These are phyloP conservation scores for Cairina moschata DNA, from an alignment of 2,113 vertebrate genomes.

Conservation along the genomic window DNA sequence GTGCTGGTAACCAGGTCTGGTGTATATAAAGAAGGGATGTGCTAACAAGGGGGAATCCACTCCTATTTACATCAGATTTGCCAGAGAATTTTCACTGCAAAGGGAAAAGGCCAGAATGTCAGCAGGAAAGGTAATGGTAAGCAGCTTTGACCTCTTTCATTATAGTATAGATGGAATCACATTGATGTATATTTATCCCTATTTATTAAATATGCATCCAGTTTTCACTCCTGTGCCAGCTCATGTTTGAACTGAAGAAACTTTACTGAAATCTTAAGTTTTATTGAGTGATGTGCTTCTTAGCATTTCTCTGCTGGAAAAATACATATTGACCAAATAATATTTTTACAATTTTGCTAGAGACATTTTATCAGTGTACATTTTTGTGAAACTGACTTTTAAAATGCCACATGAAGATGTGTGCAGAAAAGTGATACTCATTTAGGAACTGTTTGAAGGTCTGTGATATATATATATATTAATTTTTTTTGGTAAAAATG, in stretches of 20 bases:
- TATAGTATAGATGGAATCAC: not conserved
- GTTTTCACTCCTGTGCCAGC: not conserved
- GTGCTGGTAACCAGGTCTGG: not conserved
- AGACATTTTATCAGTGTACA: not conserved
- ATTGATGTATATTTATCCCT: not conserved
- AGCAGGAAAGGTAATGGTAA: not conserved
- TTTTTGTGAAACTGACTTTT: not conserved
- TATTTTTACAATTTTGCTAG: not conserved
- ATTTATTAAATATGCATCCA: not conserved
- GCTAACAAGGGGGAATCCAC: not conserved
- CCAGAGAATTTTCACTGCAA: not conserved
- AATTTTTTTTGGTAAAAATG: not conserved
- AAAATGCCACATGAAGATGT: not conserved
- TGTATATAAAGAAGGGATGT: not conserved
- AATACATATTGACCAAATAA: not conserved
- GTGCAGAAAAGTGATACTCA: not conserved
- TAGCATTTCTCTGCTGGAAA: not conserved
- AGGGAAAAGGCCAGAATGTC: not conserved
- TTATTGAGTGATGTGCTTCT: not conserved
- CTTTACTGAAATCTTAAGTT: not conserved
- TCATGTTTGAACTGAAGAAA: not conserved
- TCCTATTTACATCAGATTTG: constrained; percentile 5
- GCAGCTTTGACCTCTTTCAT: not conserved
- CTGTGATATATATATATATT: too few relatives aligned
- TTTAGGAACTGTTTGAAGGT: not conserved